Conservation (phyloP, 64 coral and sea anemone genomes). For the Orbicella faveolata region DNA sequence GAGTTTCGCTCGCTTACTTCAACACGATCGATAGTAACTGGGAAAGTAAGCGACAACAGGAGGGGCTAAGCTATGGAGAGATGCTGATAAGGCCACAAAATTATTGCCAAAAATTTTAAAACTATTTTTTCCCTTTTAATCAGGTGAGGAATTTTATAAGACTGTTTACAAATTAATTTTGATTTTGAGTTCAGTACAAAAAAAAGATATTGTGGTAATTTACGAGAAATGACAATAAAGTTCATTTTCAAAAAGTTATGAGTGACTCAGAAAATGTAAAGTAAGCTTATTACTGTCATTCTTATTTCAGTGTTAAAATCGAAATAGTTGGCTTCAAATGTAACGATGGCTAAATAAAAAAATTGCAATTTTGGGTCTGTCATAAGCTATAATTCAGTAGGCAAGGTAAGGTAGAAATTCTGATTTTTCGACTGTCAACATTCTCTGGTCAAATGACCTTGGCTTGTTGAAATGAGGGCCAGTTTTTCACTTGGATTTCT, state of each 20-base stretch:
- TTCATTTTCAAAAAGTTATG: not conserved
- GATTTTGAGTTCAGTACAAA: not conserved
- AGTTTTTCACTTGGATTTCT: not conserved
- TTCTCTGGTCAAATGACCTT: conserved; percentile 11
- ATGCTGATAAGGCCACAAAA: not conserved
- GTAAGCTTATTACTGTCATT: not conserved
- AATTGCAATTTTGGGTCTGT: not conserved
- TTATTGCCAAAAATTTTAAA: not conserved
- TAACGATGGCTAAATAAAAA: not conserved
- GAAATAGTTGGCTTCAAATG: not conserved
- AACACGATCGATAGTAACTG: not conserved
- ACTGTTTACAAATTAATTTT: not conserved
- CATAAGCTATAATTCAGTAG: not conserved
- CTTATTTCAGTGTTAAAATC: not conserved
- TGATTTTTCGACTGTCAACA: not conserved
- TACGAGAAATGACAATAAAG: not conserved
- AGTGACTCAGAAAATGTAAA: not conserved
- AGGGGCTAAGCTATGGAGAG: not conserved
- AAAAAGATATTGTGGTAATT: not conserved
- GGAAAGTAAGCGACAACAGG: not conserved
- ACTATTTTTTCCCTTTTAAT: not conserved
- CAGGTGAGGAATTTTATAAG: not conserved
- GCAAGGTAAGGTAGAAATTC: not conserved
- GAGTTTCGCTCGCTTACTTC: not conserved
- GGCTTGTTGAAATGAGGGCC: no score